These are phyloP conservation scores for human (Homo sapiens) DNA, from an alignment of 2,113 vertebrate genomes.

Conservation along the genomic window GRCh38 chr12:130427001-130427500, in stretches of 20 bases:
- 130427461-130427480: accelerated
- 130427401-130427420: accelerated
- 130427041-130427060: not conserved
- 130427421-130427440: accelerated
- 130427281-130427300: not conserved
- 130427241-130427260: accelerated
- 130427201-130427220: too few species aligned
- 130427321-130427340: not conserved
- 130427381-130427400: not conserved
- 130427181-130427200: not conserved
- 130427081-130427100: not conserved
- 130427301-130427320: not conserved
- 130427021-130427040: too few species aligned
- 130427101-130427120: not conserved
- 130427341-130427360: not conserved
- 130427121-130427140: not conserved
- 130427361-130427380: accelerated
- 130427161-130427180: not conserved
- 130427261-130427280: accelerated
- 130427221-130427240: accelerated
- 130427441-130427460: not conserved
- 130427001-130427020: accelerated
- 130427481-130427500: not conserved
- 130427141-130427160: accelerated
- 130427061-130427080: not conserved